phyloP scores from a whole-genome alignment of 2,797 vertebrate species.

The Chrosomus eos region DNA sequence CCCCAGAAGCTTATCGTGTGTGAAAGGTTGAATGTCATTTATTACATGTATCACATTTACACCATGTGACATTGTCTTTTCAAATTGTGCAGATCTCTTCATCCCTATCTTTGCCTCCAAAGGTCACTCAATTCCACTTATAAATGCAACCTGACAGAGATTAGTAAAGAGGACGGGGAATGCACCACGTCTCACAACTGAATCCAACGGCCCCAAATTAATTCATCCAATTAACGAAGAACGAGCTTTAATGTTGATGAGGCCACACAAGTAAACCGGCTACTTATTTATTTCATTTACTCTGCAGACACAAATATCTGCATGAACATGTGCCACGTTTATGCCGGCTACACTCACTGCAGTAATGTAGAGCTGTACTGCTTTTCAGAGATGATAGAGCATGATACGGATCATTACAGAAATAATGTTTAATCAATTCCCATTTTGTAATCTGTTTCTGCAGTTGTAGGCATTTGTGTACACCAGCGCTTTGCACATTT shows the following conservation, averaged over 20 bases:
- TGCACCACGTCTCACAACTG: constrained; percentile 86
- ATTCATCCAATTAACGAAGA: constrained; percentile 98
- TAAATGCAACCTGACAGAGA: constrained; percentile 99
- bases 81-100: constrained; percentile 98
- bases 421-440: constrained; percentile 82
- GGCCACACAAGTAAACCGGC: constrained; percentile 81
- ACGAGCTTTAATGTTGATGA: constrained; percentile 88
- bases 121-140: constrained; percentile 95
- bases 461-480: constrained; percentile 77
- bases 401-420: constrained; percentile 80
- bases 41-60: constrained; percentile 93
- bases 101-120: constrained; percentile 92
- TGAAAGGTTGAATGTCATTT: constrained; percentile 85
- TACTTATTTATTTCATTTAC: constrained; percentile 70
- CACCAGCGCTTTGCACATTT: constrained; percentile 67
- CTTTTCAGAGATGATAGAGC: constrained; percentile 75
- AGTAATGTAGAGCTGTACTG: constrained; percentile 57
- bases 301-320: constrained; percentile 76
- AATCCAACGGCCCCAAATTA: constrained; percentile 94
- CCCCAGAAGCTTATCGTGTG: constrained; percentile 79
- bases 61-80: constrained; percentile 99
- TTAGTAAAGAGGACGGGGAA: constrained; percentile 90
- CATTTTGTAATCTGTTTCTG: constrained; percentile 78
- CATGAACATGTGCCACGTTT: constrained; percentile 33
- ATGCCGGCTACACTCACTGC: constrained; percentile 28